phyloP scores from a whole-genome alignment of 2,888 invertebrate genomes.

The Caenorhabditis zanzibari region DNA sequence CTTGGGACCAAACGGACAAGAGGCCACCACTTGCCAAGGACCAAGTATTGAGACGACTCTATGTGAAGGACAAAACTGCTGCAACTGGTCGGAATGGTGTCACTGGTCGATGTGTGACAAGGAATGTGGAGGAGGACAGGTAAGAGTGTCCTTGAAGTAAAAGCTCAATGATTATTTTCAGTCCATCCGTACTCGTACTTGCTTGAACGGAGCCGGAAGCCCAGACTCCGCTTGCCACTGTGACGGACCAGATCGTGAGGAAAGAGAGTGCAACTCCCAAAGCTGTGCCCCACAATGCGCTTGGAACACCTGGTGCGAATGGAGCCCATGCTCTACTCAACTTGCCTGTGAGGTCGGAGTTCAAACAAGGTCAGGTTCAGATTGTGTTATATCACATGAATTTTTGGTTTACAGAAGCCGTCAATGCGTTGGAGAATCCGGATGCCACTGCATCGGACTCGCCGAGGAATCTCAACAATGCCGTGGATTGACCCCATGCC shows the following conservation, averaged over 20 bases:
- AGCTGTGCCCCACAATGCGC: slow-evolving; percentile 78
- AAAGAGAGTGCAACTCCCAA: slow-evolving; percentile 75
- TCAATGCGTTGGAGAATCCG: slow-evolving; percentile 80
- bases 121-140: slow-evolving; percentile 78
- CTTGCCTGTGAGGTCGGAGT: slow-evolving; percentile 76
- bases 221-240: slow-evolving; percentile 74
- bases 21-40: slow-evolving; percentile 77
- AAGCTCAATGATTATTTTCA: slow-evolving; percentile 14
- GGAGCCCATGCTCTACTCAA: slow-evolving; percentile 77
- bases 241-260: slow-evolving; percentile 77
- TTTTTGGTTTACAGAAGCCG: slow-evolving; percentile 65
- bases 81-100: slow-evolving; percentile 80
- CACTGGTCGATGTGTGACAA: slow-evolving; percentile 79
- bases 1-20: slow-evolving; percentile 72
- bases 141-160: neutral
- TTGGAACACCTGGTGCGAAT: slow-evolving; percentile 80
- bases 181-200: slow-evolving; percentile 73
- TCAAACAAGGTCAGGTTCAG: slow-evolving; percentile 42
- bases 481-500: slow-evolving; percentile 73
- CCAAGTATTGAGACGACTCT: slow-evolving; percentile 72
- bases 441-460: slow-evolving; percentile 78
- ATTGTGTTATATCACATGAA: neutral
- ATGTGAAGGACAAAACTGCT: slow-evolving; percentile 77
- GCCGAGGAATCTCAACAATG: slow-evolving; percentile 79
- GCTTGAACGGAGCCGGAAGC: slow-evolving; percentile 71